These are phyloP conservation scores for Girardia tigrina DNA, from an alignment of 2,888 invertebrate genomes.

Conservation along the genomic window DNA sequence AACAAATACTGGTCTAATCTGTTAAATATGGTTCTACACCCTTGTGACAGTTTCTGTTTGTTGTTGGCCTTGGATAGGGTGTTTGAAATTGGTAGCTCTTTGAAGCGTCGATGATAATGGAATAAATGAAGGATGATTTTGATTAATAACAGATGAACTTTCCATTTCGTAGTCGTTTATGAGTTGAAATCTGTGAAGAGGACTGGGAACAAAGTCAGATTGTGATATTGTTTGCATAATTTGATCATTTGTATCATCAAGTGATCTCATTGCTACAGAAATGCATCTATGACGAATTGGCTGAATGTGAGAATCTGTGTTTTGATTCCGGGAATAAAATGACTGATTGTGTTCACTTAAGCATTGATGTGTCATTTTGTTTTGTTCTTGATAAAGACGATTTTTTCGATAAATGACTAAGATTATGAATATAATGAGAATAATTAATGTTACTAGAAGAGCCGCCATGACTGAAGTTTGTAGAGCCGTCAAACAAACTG, in stretches of 20 bases:
- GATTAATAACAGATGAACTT: not conserved
- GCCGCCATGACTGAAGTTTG: not conserved
- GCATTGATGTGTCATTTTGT: not conserved
- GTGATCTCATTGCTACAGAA: constrained; percentile 6
- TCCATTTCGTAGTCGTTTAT: constrained; percentile 15
- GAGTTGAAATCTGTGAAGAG: constrained; percentile 1
- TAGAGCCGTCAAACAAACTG: not conserved
- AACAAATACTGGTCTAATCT: not conserved
- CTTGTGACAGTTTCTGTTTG: constrained; percentile 13
- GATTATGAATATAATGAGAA: not conserved
- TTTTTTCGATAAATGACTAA: constrained; percentile 2
- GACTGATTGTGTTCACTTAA: constrained; percentile 11
- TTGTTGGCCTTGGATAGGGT: not conserved
- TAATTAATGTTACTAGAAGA: not conserved
- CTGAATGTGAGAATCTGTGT: not conserved
- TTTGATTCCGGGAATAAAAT: not conserved
- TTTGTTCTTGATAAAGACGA: constrained; percentile 12
- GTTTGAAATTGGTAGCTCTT: not conserved
- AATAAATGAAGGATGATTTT: not conserved
- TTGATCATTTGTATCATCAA: not conserved
- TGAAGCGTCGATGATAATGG: not conserved
- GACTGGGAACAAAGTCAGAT: not conserved
- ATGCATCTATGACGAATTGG: not conserved
- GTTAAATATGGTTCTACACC: not conserved
- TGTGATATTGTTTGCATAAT: not conserved